Evolutionary conservation across 2,113 vertebrate genomes (phyloP).

Genomic region (human): GRCh38 chr14:79117501-79118000

Average conservation of each 20-base stretch:
- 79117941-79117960: background rate
- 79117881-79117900: background rate
- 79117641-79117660: fast-evolving
- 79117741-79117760: constrained; percentile 59
- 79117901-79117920: background rate
- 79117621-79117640: background rate
- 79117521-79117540: background rate
- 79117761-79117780: constrained; percentile 50
- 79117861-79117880: background rate
- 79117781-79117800: constrained; percentile 52
- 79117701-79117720: background rate
- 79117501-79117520: background rate
- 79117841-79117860: background rate
- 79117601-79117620: background rate
- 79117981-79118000: background rate
- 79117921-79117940: background rate
- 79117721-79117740: background rate
- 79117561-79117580: background rate
- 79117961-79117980: background rate
- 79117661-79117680: background rate
- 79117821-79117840: constrained; percentile 18
- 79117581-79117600: constrained; percentile 3
- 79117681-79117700: background rate
- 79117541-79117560: background rate
- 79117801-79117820: constrained; percentile 59